Conservation (phyloP, 2,797 vertebrate species). For the Rhodeus uyekii region DNA sequence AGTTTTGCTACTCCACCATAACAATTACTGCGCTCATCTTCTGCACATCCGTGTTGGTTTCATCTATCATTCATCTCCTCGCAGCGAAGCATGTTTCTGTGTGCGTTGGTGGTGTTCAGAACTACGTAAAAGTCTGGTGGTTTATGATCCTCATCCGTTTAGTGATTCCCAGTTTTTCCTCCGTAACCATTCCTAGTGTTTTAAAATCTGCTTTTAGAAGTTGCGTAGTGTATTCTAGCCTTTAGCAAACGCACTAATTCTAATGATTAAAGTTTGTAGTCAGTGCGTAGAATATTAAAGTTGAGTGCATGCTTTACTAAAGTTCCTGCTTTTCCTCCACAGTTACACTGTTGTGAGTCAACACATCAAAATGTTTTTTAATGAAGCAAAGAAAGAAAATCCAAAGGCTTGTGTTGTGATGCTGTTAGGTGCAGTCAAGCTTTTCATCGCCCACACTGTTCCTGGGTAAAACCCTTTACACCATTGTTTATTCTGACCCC, state of each 20-base stretch:
- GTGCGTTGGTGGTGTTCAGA: neutral
- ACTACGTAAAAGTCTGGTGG: neutral
- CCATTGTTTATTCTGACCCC: neutral
- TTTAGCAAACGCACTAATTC: neutral
- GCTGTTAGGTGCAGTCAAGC: conserved; percentile 78
- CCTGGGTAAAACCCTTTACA: conserved; percentile 61
- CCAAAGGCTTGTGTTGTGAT: conserved; percentile 78
- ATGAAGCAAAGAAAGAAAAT: conserved; percentile 71
- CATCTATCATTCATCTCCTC: no score
- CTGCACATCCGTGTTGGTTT: no score
- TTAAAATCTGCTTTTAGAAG: neutral
- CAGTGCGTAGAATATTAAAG: neutral
- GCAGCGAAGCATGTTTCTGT: neutral
- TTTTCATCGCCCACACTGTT: conserved; percentile 73
- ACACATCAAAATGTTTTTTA: conserved; percentile 73
- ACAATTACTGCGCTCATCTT: no score
- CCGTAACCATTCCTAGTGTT: neutral
- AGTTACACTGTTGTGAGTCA: conserved; percentile 78
- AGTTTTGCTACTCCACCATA: no score
- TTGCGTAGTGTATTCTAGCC: neutral
- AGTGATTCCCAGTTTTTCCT: neutral
- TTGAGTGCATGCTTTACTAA: neutral
- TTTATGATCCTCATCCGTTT: no score
- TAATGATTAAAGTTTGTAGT: neutral
- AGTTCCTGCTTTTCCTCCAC: conserved; percentile 14